Evolutionary conservation across 1,140 invertebrate genomes (phyloP).

Genomic region (Listronotus oregonensis): DNA sequence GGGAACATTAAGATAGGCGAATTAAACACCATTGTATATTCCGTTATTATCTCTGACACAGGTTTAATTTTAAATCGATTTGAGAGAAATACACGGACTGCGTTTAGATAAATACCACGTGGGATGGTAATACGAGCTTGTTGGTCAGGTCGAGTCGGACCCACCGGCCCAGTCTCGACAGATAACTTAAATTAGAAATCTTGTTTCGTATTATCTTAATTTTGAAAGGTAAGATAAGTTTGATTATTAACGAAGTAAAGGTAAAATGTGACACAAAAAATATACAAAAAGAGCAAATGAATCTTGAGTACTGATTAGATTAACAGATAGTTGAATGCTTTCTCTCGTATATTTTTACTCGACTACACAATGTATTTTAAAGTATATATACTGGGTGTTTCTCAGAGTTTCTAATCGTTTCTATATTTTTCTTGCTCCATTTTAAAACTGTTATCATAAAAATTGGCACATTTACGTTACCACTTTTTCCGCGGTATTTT

Average conservation of each 20-base stretch:
- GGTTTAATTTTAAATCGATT: slow-evolving; percentile 56
- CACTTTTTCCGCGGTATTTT: too few relatives aligned
- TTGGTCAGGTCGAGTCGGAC: slow-evolving; percentile 16
- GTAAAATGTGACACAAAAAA: background rate
- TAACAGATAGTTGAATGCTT: too few relatives aligned
- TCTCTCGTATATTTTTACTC: too few relatives aligned
- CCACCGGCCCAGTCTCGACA: slow-evolving; percentile 23
- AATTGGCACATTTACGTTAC: too few relatives aligned
- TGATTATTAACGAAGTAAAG: slow-evolving; percentile 30
- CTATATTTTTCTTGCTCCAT: too few relatives aligned
- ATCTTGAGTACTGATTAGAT: too few relatives aligned
- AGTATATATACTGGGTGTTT: too few relatives aligned
- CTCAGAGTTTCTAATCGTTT: too few relatives aligned
- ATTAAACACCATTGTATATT: slow-evolving; percentile 48
- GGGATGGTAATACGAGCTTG: slow-evolving; percentile 28
- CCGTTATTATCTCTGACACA: slow-evolving; percentile 50
- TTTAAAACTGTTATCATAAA: too few relatives aligned
- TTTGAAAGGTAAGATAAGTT: slow-evolving; percentile 30
- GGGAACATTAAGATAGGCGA: slow-evolving; percentile 52
- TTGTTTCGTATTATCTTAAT: slow-evolving; percentile 34
- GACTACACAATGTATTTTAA: too few relatives aligned
- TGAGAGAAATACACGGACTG: slow-evolving; percentile 44
- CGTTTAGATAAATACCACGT: slow-evolving; percentile 36
- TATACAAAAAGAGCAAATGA: too few relatives aligned
- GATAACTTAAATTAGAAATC: slow-evolving; percentile 38